These are phyloP conservation scores for Chelonus formosanus DNA, from an alignment of 2,888 invertebrate species.

Conservation along the genomic window DNA sequence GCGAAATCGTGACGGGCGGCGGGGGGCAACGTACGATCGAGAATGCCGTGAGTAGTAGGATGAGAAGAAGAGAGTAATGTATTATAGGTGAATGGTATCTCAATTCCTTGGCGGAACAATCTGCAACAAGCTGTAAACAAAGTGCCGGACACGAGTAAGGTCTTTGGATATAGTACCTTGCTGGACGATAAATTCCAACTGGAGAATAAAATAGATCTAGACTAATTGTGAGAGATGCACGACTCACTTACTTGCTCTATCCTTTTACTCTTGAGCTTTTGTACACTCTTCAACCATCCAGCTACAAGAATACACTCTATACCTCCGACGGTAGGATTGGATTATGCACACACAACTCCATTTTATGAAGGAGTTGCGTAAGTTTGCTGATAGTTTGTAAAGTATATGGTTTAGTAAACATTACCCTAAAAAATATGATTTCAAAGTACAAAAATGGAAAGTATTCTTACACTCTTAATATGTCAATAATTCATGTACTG, in stretches of 20 bases:
- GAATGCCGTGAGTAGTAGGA: constrained; percentile 13
- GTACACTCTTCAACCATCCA: neutral
- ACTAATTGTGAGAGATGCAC: constrained; percentile 65
- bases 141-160: constrained; percentile 21
- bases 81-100: constrained; percentile 25
- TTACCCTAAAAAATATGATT: too few relatives aligned
- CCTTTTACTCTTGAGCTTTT: neutral
- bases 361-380: too few relatives aligned
- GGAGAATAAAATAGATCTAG: constrained; percentile 63
- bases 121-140: constrained; percentile 36
- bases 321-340: too few relatives aligned
- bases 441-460: too few relatives aligned
- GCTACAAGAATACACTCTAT: too few relatives aligned
- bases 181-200: constrained; percentile 60
- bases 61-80: constrained; percentile 28
- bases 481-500: too few relatives aligned
- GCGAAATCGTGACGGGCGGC: constrained; percentile 35
- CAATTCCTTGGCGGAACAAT: constrained; percentile 32
- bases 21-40: constrained; percentile 27
- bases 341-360: too few relatives aligned
- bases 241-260: constrained; percentile 54
- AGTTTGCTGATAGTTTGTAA: too few relatives aligned
- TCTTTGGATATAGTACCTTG: constrained; percentile 56
- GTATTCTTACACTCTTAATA: too few relatives aligned
- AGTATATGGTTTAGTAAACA: too few relatives aligned